Evolutionary conservation across 2,113 vertebrate genomes (phyloP).

Genomic region (Oryctolagus cuniculus): mOryCun1.1 NC_091445.1:48490001-48490500

Average conservation of each 20-base stretch:
- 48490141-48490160: neutral
- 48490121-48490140: neutral
- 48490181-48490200: neutral
- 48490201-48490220: neutral
- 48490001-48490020: too few species aligned
- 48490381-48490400: too few species aligned
- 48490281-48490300: neutral
- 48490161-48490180: neutral
- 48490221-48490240: neutral
- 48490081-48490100: neutral
- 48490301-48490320: too few species aligned
- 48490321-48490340: too few species aligned
- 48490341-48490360: too few species aligned
- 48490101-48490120: neutral
- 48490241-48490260: neutral
- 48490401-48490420: too few species aligned
- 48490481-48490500: neutral
- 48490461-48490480: too few species aligned
- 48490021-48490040: too few species aligned
- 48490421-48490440: too few species aligned
- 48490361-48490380: too few species aligned
- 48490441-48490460: too few species aligned
- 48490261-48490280: neutral
- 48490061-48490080: neutral
- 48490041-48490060: neutral